Conservation (phyloP, 1,140 invertebrate species). For the Anastatus disparis region DNA sequence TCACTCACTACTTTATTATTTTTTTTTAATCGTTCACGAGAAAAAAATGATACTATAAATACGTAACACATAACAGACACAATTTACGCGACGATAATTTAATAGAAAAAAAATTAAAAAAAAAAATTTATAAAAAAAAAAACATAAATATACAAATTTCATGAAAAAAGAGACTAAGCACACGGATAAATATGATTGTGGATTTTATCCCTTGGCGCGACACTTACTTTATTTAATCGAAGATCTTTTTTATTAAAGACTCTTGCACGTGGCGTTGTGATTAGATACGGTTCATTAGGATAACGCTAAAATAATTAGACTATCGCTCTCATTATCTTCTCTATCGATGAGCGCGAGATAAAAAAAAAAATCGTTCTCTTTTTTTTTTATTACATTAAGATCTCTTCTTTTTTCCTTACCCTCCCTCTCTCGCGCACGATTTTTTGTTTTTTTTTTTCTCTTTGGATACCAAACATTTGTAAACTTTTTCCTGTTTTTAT, state of each 20-base stretch:
- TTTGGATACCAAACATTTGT: not conserved
- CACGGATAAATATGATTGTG: no score
- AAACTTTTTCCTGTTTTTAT: not conserved
- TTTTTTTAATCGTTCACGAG: no score
- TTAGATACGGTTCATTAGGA: constrained; percentile 46
- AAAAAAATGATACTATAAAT: no score
- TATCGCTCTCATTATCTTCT: constrained; percentile 47
- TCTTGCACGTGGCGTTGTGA: constrained; percentile 49
- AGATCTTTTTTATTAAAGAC: not conserved
- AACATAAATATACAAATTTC: no score
- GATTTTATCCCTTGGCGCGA: no score
- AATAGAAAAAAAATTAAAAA: no score
- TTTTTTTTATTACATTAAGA: constrained; percentile 13
- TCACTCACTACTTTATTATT: no score
- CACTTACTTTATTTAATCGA: not conserved
- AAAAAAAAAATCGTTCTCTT: constrained; percentile 10
- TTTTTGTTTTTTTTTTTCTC: not conserved
- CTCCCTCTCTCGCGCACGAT: no score
- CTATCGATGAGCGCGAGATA: no score
- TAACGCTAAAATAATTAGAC: constrained; percentile 43
- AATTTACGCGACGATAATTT: no score
- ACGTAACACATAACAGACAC: no score
- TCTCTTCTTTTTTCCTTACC: not conserved
- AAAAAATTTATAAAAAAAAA: no score
- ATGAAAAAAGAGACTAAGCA: constrained; percentile 10